A percentile compares a stretch with the other conserved stretches of the same genome.
Evolutionary conservation across 2,113 vertebrate genomes (phyloP).

Genomic region (Gopherus evgoodei): DNA sequence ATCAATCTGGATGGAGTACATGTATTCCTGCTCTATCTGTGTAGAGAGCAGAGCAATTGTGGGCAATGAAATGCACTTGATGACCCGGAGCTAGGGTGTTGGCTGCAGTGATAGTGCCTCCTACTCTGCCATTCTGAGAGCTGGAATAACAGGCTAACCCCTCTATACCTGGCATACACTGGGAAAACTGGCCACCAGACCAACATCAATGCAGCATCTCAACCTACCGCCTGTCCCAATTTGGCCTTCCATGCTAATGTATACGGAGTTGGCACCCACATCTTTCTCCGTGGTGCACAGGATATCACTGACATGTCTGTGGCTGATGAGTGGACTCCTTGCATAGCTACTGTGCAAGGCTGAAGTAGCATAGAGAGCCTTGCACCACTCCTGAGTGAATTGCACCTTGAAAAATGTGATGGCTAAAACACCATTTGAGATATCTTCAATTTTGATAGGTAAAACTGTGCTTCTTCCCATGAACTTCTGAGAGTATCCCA

Average conservation of each 20-base stretch:
- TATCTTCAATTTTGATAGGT: background rate
- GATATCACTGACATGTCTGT: background rate
- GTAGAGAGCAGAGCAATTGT: background rate
- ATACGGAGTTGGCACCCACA: background rate
- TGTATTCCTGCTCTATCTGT: no score
- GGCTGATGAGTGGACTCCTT: background rate
- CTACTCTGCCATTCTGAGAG: background rate
- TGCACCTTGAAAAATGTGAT: background rate
- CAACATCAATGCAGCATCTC: background rate
- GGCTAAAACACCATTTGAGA: no score
- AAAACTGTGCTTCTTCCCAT: background rate
- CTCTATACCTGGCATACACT: background rate
- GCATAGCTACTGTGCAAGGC: background rate
- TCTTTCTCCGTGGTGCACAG: background rate
- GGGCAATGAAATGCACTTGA: background rate
- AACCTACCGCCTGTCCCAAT: background rate
- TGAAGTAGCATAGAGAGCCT: background rate
- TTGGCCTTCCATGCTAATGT: background rate
- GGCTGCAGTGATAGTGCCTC: no score
- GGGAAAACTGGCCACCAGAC: background rate
- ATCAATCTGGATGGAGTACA: no score
- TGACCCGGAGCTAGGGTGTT: background rate
- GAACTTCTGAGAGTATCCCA: background rate
- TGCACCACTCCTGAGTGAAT: background rate
- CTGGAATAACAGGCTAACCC: fast-evolving